Evolutionary conservation across 2,888 invertebrate genomes (phyloP).

Genomic region (Hoplodrina ambigua): DNA sequence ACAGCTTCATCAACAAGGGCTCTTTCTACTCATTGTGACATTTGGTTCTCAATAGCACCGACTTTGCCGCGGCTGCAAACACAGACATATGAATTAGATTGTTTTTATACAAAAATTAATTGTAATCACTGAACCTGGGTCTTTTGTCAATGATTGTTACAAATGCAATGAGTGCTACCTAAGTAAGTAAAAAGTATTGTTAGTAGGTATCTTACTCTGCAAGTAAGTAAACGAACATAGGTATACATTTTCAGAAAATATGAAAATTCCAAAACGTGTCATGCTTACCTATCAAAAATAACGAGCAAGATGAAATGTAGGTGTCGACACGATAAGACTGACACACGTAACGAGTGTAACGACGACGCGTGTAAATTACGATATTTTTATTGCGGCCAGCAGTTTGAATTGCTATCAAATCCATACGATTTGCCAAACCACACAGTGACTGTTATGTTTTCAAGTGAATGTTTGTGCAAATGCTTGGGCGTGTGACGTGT

Average conservation of each 20-base stretch:
- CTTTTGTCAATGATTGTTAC: constrained; percentile 1
- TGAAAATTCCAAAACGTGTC: constrained; percentile 42
- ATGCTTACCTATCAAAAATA: constrained; percentile 62
- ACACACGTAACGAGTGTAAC: constrained; percentile 41
- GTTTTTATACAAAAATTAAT: constrained; percentile 41
- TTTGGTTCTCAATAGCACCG: constrained; percentile 78
- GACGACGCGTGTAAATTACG: constrained; percentile 54
- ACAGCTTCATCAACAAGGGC: constrained; percentile 89
- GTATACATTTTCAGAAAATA: constrained; percentile 12
- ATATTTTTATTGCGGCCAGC: constrained; percentile 60
- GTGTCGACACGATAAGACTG: constrained; percentile 54
- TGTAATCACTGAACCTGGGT: constrained; percentile 34
- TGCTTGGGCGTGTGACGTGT: constrained; percentile 43
- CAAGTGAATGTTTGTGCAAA: constrained; percentile 72
- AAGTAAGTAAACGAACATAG: constrained; percentile 3
- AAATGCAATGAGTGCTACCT: background rate
- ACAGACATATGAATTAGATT: constrained; percentile 61
- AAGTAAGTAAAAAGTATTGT: constrained; percentile 2
- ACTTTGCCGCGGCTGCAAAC: constrained; percentile 49
- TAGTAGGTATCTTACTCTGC: background rate
- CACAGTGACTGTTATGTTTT: constrained; percentile 64
- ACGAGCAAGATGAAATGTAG: constrained; percentile 59
- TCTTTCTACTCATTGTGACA: constrained; percentile 87
- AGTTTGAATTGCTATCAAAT: constrained; percentile 60
- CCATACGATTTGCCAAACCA: constrained; percentile 56